These are phyloP conservation scores for Neostethus bicornis DNA, from an alignment of 2,797 vertebrate genomes.

Conservation along the genomic window DNA sequence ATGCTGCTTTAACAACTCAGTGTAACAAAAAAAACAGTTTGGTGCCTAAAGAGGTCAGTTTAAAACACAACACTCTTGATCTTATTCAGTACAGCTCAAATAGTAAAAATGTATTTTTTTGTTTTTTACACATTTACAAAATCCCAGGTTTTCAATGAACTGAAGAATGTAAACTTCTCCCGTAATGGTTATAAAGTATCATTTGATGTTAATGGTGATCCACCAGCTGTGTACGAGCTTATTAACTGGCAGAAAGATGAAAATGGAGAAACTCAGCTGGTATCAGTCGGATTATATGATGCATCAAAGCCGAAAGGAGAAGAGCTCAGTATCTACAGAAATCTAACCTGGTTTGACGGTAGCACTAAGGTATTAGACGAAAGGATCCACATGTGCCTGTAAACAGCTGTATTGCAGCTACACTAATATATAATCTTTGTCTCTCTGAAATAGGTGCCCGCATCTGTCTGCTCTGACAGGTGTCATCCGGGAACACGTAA, in stretches of 20 bases:
- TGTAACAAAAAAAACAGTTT: slow-evolving; percentile 56
- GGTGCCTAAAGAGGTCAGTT: slow-evolving; percentile 57
- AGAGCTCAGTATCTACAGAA: slow-evolving; percentile 58
- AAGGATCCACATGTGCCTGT: slow-evolving; percentile 10
- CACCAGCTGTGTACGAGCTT: slow-evolving; percentile 75
- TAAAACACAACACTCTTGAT: too few relatives aligned
- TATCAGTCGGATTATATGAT: slow-evolving; percentile 74
- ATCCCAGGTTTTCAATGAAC: slow-evolving; percentile 4
- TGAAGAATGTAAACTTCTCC: slow-evolving; percentile 6
- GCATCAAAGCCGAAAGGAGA: slow-evolving; percentile 57
- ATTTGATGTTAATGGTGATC: slow-evolving; percentile 78
- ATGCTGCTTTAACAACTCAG: slow-evolving; percentile 23
- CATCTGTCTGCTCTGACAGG: slow-evolving; percentile 70
- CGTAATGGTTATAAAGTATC: slow-evolving; percentile 68
- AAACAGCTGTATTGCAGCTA: slow-evolving; percentile 26
- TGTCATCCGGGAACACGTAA: slow-evolving; percentile 73
- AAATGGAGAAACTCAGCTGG: slow-evolving; percentile 53
- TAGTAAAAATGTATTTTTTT: too few relatives aligned
- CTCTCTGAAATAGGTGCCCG: slow-evolving; percentile 56
- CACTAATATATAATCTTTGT: not conserved
- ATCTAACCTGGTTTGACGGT: slow-evolving; percentile 62
- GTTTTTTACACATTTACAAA: not conserved
- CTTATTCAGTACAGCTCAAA: too few relatives aligned
- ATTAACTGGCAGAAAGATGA: slow-evolving; percentile 75
- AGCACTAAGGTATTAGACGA: slow-evolving; percentile 44